Base-by-base conservation (phyloP, 2,888 invertebrate genomes). In the Hydropsyche betteni region DNA sequence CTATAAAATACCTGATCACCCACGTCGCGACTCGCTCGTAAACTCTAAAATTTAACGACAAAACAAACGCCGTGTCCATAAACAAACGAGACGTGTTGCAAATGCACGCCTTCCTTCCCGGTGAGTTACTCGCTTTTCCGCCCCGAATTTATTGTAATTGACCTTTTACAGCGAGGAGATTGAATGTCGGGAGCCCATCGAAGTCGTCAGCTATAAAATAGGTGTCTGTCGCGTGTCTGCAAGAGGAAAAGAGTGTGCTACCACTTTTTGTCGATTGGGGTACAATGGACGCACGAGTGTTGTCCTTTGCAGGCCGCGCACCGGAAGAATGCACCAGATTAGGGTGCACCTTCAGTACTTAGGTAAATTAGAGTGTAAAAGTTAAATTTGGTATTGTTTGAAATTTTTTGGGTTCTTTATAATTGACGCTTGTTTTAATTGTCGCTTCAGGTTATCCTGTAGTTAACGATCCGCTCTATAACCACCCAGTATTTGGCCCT, bases 301-400 rank as follows among this genome's bases (percentile, higher is more conserved):
- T 38, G 97, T 99, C 7, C 89, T 94, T 51, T 98, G 98, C 87
- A 92, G 93, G 83, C 99, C 99, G 0, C 93, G 94, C 83, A 99
- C 99, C 0, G 99, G 99, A 1, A 89, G 99, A 79, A 99, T 99
- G 93, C 99, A 99, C 85, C 99, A 99, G 87, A 99, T 99, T 81
- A 90, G 99, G 80, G 98, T 99, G 44, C 99, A 99, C 86, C 90
- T 99, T 79, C 99, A 99, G 86, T 99, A 94, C 85, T 89, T 99
- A 82, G 99, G 97, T 96, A 83, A 16, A 3, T 58, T 58, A 5
- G 0, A 58, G 58, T 24, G 16, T 12, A 16, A 5, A 24, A 2
- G 14, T 14, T 3, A 14, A 24, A 5, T 16, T 8, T 53, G 16
- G 14, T 24, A 8, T 55, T 14, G 3, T 14, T 55, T 1, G 53